Evolutionary conservation across 2,797 vertebrate genomes (phyloP).

Genomic region (Sternotherus odoratus): DNA sequence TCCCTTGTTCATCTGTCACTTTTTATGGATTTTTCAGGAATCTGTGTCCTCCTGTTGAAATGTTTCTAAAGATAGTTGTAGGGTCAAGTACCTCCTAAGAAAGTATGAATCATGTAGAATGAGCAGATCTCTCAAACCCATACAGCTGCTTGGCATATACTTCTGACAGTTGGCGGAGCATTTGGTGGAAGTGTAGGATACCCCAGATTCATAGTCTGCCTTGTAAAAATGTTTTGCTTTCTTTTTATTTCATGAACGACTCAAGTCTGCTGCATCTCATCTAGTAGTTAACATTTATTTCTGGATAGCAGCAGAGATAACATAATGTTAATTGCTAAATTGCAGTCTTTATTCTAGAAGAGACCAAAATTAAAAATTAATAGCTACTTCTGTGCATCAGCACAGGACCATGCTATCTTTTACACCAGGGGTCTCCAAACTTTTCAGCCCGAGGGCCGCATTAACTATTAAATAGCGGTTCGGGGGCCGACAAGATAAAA

Average conservation of each 20-base stretch:
- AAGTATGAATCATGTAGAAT: background rate
- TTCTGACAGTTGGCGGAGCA: background rate
- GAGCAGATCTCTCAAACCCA: rapidly evolving
- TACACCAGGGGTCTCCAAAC: too few species aligned
- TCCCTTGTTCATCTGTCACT: background rate
- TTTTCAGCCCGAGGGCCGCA: too few species aligned
- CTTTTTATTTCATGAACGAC: background rate
- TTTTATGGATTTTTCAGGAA: background rate
- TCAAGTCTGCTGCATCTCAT: background rate
- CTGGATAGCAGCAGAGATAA: background rate
- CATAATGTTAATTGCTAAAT: background rate
- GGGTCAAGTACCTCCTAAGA: background rate
- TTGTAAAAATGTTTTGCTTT: slow-evolving; percentile 2
- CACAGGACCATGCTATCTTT: background rate
- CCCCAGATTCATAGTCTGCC: background rate
- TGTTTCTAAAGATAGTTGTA: background rate
- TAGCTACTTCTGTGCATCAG: background rate
- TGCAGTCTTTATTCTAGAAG: background rate
- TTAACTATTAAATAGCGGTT: too few species aligned
- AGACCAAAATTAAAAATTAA: background rate
- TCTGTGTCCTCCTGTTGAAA: background rate
- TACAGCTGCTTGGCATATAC: background rate
- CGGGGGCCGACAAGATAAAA: too few species aligned
- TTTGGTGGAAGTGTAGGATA: background rate
- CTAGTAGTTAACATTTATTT: background rate